phyloP scores from a whole-genome alignment of 2,113 vertebrate genomes.

The Chionomys nivalis region DNA sequence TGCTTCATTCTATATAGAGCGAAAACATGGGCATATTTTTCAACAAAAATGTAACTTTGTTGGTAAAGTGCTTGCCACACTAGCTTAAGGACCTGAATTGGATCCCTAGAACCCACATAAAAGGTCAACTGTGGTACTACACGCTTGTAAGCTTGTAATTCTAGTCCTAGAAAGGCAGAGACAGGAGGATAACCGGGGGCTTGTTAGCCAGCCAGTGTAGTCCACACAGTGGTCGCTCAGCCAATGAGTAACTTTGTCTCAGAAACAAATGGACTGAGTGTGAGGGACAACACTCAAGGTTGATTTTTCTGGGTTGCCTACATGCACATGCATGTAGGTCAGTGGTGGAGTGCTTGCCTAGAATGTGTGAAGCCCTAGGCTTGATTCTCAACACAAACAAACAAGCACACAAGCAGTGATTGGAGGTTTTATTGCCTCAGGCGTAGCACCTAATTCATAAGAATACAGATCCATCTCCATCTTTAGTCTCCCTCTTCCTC shows the following conservation, averaged over 20 bases:
- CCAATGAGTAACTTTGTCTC: background rate
- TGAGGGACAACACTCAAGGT: background rate
- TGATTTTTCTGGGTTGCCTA: background rate
- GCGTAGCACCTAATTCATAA: background rate
- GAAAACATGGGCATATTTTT: background rate
- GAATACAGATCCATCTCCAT: background rate
- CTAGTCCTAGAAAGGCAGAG: background rate
- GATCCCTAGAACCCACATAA: background rate
- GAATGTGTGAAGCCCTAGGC: background rate
- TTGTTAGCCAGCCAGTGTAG: background rate
- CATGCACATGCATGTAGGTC: background rate
- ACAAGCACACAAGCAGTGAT: background rate
- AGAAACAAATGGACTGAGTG: background rate
- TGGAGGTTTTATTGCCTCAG: background rate
- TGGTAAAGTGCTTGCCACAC: too few relatives aligned
- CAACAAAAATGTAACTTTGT: background rate
- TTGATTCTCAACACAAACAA: background rate
- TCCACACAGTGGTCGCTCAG: background rate
- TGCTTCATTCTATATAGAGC: background rate
- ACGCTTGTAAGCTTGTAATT: background rate
- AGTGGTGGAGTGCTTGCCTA: background rate
- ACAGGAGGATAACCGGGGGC: background rate
- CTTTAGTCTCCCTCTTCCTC: background rate
- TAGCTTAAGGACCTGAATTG: background rate
- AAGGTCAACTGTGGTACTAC: background rate